Base-by-base conservation (phyloP, 2,797 vertebrate species). In the Enteromius trimaculatus region DNA sequence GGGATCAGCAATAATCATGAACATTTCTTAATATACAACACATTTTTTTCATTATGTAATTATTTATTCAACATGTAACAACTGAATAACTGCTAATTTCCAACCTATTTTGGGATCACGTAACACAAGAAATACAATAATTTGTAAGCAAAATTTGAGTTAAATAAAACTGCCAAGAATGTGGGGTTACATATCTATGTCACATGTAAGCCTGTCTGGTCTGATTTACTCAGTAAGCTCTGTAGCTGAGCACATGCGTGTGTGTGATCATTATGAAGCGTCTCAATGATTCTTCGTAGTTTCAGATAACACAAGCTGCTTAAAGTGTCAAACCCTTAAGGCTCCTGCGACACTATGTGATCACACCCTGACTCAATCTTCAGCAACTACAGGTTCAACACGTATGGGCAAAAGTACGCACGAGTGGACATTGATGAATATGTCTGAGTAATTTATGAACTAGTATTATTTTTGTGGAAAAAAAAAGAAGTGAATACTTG, bases 351-450 rank as follows among this genome's bases (percentile, higher is more conserved):
- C 29, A 34, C 37, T 82, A 49, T 47, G n/a, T 64, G 53, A 53
- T 79, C 72, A 11, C 83, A 87, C 78, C 80, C 62, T 81, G 75
- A 85, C 84, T 77, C 31, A 83, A 86, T 84, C 86, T 85, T 79
- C 51, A 77, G 47, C 26, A 16, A 79, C 53, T 87, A 68, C 34
- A 34, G 62, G 39, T 71, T 71, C 47, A 62, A 49, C 76, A 68
- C 75, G 76, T 84, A 62, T 51, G 77, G 64, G 60, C 74, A 81
- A 6, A 64, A 69, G 39, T 29, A 29, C 29, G 14, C 31, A 26
- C 9, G 14, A 60, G 21, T 44, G 6, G 1, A n/a, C 4, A 7
- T 11, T 65, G 64, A n/a, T 7, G 29, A 42, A 60, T 7, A 53
- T 37, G 42, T 34, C 19, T 58, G 3, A n/a, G 11, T 49, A 14